Evolutionary conservation across 2,113 vertebrate species (phyloP).

Genomic region (Rallus limicola): DNA sequence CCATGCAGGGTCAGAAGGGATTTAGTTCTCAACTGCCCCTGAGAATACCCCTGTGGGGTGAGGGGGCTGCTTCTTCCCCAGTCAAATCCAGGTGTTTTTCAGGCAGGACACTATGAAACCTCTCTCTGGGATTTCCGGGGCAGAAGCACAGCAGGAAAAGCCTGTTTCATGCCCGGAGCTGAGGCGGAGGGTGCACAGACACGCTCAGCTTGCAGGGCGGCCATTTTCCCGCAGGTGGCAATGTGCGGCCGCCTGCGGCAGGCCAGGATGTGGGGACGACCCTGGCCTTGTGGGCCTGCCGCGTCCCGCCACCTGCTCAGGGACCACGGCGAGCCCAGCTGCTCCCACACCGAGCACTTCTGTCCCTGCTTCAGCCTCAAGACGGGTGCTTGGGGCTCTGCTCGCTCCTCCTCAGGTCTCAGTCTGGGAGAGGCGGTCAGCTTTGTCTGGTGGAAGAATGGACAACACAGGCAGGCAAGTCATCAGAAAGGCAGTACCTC

Average conservation of each 20-base stretch:
- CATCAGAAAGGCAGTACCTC: neutral
- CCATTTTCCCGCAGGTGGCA: neutral
- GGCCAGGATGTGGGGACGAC: neutral
- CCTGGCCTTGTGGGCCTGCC: fast-evolving
- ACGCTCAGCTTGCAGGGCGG: neutral
- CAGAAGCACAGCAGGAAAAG: neutral
- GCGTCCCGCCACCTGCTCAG: fast-evolving
- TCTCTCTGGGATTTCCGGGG: neutral
- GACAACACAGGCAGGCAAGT: neutral
- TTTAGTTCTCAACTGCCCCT: neutral
- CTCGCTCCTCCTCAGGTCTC: neutral
- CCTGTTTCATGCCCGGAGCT: neutral
- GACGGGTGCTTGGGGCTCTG: neutral
- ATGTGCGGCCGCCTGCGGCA: fast-evolving
- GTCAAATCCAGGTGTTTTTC: neutral
- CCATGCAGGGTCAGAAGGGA: neutral
- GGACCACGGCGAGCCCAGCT: fast-evolving
- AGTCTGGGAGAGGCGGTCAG: neutral
- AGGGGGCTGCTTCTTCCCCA: neutral
- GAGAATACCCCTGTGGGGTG: neutral
- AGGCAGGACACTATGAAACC: neutral
- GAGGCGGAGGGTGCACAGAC: neutral
- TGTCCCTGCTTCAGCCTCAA: neutral
- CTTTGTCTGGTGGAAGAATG: neutral
- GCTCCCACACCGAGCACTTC: fast-evolving